Evolutionary conservation across 2,797 vertebrate species (phyloP).

Genomic region (Iguana delicatissima): DNA sequence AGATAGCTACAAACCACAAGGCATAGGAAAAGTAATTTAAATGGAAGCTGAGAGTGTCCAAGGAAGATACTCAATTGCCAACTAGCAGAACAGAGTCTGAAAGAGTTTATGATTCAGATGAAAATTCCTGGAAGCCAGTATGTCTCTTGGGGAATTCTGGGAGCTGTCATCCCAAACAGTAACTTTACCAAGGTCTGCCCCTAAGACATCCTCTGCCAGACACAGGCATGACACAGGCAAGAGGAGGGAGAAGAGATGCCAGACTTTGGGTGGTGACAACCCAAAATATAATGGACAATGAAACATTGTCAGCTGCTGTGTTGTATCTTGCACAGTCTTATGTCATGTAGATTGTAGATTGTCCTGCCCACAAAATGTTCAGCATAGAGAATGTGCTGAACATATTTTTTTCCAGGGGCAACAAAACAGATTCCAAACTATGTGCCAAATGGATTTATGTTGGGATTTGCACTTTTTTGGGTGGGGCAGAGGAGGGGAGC

Average conservation of each 20-base stretch:
- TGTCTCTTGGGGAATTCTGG: too few species aligned
- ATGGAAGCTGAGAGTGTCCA: neutral
- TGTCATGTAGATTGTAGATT: neutral
- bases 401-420: neutral
- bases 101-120: too few species aligned
- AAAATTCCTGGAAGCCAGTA: too few species aligned
- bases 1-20: neutral
- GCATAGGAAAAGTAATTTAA: neutral
- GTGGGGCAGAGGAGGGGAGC: neutral
- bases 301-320: too few species aligned
- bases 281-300: neutral
- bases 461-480: conserved; percentile 12
- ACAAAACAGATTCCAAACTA: neutral
- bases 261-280: neutral
- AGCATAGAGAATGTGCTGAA: neutral
- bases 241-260: neutral
- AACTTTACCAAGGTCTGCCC: too few species aligned
- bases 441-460: conserved; percentile 19
- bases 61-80: too few species aligned
- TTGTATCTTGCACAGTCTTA: too few species aligned
- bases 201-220: neutral
- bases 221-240: neutral
- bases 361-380: neutral
- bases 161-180: too few species aligned
- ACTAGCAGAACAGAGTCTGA: too few species aligned